Conservation (phyloP, 2,888 invertebrate genomes). For the Sialis fuliginosa region DNA sequence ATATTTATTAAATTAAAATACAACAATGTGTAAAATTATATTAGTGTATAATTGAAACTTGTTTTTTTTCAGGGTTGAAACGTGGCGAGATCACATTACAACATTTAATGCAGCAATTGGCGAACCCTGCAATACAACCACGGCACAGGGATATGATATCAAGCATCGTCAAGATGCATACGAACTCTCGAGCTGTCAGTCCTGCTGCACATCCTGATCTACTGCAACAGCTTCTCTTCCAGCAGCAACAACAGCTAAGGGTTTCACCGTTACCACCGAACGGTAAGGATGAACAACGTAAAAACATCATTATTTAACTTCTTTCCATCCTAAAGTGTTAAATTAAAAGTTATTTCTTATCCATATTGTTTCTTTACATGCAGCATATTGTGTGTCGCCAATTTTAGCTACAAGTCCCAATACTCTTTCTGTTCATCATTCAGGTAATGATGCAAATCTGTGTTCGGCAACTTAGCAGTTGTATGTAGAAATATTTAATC, state of each 20-base stretch:
- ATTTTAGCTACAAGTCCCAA: constrained; percentile 49
- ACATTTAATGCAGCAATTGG: constrained; percentile 57
- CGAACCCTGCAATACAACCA: constrained; percentile 53
- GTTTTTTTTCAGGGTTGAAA: constrained; percentile 38
- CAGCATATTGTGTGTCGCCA: constrained; percentile 55
- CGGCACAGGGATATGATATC: constrained; percentile 54
- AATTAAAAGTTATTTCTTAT: neutral
- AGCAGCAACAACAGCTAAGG: constrained; percentile 31
- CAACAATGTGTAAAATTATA: neutral
- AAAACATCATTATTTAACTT: neutral
- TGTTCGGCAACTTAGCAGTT: too few species aligned
- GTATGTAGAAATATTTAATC: too few species aligned
- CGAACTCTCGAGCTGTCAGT: constrained; percentile 19
- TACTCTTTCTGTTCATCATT: constrained; percentile 42
- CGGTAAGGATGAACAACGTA: constrained; percentile 24
- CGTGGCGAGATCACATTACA: constrained; percentile 61
- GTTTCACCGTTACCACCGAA: constrained; percentile 44
- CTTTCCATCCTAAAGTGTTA: neutral
- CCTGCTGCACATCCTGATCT: constrained; percentile 23
- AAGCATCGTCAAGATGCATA: constrained; percentile 38
- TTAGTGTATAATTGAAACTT: neutral
- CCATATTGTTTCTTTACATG: constrained; percentile 27
- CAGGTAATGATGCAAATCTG: constrained; percentile 31
- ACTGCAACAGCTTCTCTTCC: constrained; percentile 27
- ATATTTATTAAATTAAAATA: constrained; percentile 3